Evolutionary conservation across 1,140 invertebrate species (phyloP), one percentile per base, ranked within the genome.

Genomic region (Kradibia gibbosae): DNA sequence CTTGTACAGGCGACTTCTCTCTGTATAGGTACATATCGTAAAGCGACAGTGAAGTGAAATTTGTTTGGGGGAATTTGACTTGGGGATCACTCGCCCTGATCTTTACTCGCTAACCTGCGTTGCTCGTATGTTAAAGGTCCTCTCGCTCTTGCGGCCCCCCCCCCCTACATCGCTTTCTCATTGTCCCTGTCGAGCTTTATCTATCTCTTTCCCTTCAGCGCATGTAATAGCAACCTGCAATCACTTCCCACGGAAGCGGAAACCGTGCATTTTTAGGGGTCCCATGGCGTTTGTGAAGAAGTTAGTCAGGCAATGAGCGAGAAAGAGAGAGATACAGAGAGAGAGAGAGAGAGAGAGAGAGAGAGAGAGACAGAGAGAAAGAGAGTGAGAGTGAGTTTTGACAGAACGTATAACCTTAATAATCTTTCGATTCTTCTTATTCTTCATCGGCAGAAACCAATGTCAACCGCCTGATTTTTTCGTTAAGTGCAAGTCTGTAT

Each of bases 181-280:
- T 42, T 31, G 65, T 81, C 55, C 62, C 62, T 1, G 8, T 73
- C 71, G 3, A 45, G 2, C 73, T n/a, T 0, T n/a, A 5, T 11
- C 48, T 34, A 45, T 31, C 11, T 25, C 70, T 78, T 67, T 82
- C 73, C 48, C 71, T 13, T 65, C n/a, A 34, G 20, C 28, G 72
- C 80, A 77, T 82, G 80, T 82, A 87, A 82, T 80, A 82, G 72
- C 78, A 86, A 87, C 84, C 84, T 87, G 87, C 84, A 70, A 50
- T 50, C 76, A 83, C 85, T 88, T 88, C 88, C 87, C 87, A 88
- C 87, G 87, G 88, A 88, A 88, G 80, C 85, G 82, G 78, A 84
- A 85, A 86, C 77, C 70, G 20, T 2, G 34, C 34, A 34, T 39
- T 39, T 67, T 67, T 39, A 39, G 34, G 34, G 34, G 22, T 36